These are phyloP conservation scores for Macaria notata DNA, from an alignment of 2,888 invertebrate species.

Conservation along the genomic window DNA sequence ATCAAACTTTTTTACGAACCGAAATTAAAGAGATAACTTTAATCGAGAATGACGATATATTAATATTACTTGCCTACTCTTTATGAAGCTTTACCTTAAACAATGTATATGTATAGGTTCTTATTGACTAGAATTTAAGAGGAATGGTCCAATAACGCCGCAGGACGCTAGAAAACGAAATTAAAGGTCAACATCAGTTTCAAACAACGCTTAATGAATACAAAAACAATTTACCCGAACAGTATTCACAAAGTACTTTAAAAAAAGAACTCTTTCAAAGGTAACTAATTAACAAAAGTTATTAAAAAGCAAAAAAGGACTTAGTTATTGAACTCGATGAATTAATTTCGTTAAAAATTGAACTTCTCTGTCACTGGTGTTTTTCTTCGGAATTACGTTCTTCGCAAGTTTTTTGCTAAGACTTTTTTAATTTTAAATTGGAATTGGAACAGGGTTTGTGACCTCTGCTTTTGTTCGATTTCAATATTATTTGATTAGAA, in stretches of 20 bases:
- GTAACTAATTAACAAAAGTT: conserved; percentile 49
- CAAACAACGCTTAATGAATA: conserved; percentile 42
- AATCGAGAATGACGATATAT: too few relatives aligned
- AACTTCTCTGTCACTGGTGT: conserved; percentile 45
- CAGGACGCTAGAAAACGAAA: conserved; percentile 29
- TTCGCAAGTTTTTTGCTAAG: conserved; percentile 25
- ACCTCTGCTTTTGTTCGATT: conserved; percentile 15
- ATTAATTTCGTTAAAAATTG: conserved; percentile 58
- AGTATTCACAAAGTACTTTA: conserved; percentile 31
- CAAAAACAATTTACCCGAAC: conserved; percentile 41
- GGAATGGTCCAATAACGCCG: too few relatives aligned
- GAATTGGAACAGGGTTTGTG: conserved; percentile 18
- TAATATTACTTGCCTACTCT: too few relatives aligned
- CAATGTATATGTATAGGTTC: too few relatives aligned
- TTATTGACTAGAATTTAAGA: too few relatives aligned
- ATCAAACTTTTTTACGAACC: too few relatives aligned
- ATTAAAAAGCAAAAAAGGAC: conserved; percentile 38
- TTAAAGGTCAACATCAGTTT: conserved; percentile 46
- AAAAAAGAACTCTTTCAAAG: conserved; percentile 42
- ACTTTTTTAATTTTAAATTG: conserved; percentile 26
- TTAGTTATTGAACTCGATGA: conserved; percentile 53
- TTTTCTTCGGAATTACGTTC: conserved; percentile 41
- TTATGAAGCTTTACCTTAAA: too few relatives aligned
- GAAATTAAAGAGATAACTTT: too few relatives aligned
- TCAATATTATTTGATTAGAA: conserved; percentile 15